Conservation (phyloP, 2,888 invertebrate species). For the Erebia aethiops region DNA sequence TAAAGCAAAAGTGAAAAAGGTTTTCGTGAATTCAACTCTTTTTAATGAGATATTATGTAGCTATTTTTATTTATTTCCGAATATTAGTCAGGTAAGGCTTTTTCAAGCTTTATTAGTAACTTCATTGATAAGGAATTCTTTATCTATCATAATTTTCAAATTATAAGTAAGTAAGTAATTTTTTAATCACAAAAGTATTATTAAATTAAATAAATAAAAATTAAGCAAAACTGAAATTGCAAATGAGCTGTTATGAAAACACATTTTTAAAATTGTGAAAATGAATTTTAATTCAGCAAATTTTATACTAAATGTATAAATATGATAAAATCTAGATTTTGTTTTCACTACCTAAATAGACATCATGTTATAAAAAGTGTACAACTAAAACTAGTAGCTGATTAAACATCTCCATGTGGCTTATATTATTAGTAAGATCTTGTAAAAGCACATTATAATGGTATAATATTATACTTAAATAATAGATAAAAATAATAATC, state of each 20-base stretch:
- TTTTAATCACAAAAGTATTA: neutral
- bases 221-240: neutral
- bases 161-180: neutral
- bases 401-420: conserved; percentile 82
- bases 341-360: conserved; percentile 82
- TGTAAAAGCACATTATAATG: conserved; percentile 81
- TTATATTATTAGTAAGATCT: conserved; percentile 82
- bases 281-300: conserved; percentile 83
- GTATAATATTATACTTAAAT: conserved; percentile 81
- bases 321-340: conserved; percentile 83
- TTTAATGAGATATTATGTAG: too few relatives aligned
- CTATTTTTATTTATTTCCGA: too few relatives aligned
- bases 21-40: too few relatives aligned
- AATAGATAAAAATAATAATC: conserved; percentile 80
- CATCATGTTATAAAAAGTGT: conserved; percentile 83
- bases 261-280: conserved; percentile 78
- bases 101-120: too few relatives aligned
- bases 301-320: conserved; percentile 84
- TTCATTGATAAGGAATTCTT: too few relatives aligned
- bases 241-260: conserved; percentile 53
- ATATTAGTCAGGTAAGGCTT: too few relatives aligned
- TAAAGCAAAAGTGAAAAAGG: neutral
- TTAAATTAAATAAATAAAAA: conserved; percentile 21
- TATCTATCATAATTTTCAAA: neutral
- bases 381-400: conserved; percentile 83